These are phyloP conservation scores for Triplophysa bombifrons DNA, from an alignment of 2,797 vertebrate species.

Conservation along the genomic window DNA sequence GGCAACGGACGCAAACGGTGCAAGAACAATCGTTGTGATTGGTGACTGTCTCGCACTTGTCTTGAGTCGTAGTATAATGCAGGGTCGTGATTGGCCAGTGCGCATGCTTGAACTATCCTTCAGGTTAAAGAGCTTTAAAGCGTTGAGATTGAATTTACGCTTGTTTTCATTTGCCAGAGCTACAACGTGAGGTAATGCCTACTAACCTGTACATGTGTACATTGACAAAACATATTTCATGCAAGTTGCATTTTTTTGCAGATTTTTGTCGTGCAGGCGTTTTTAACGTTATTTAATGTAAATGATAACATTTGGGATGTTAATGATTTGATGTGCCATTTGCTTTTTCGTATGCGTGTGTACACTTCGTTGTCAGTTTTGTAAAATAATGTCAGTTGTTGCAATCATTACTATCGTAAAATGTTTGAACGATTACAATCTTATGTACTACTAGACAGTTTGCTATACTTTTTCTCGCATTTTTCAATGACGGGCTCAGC, in stretches of 20 bases:
- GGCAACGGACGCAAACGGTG: slow-evolving; percentile 50
- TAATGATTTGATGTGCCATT: background rate
- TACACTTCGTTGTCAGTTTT: background rate
- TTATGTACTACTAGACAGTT: background rate
- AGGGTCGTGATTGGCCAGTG: slow-evolving; percentile 46
- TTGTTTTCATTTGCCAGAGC: slow-evolving; percentile 23
- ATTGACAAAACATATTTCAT: background rate
- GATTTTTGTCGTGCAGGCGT: background rate
- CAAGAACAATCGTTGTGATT: slow-evolving; percentile 33
- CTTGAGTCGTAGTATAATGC: slow-evolving; percentile 5
- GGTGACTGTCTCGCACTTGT: background rate
- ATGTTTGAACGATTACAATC: background rate
- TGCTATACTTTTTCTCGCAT: background rate
- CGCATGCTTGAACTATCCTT: slow-evolving; percentile 3
- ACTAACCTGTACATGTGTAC: background rate
- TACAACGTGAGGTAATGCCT: slow-evolving; percentile 13
- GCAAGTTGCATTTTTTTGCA: background rate
- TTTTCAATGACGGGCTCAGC: background rate
- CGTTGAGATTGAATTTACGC: slow-evolving; percentile 28
- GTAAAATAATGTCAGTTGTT: background rate
- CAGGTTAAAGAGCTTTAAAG: slow-evolving; percentile 33
- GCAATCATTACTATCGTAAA: no score
- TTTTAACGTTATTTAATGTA: background rate
- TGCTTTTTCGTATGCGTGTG: background rate
- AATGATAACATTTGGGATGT: background rate